Evolutionary conservation across 2,888 invertebrate genomes (phyloP).

Genomic region (Anaspis maculata): DNA sequence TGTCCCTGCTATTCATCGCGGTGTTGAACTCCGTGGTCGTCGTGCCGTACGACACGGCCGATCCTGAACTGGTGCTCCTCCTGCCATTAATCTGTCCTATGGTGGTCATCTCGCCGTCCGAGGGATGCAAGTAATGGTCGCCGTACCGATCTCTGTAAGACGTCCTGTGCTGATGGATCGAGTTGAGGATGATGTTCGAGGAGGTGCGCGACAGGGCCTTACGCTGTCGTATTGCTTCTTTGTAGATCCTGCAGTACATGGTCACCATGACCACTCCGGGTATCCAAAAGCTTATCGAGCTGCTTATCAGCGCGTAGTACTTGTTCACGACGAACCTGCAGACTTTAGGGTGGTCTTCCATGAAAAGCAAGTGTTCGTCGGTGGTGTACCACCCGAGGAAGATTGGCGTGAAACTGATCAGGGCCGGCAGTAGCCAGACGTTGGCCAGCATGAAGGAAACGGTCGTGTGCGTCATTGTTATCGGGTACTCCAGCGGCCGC

Average conservation of each 20-base stretch:
- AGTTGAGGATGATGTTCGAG: conserved; percentile 76
- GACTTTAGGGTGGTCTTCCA: conserved; percentile 58
- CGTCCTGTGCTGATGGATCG: conserved; percentile 73
- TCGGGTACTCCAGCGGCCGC: conserved; percentile 83
- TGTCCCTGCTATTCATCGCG: conserved; percentile 41
- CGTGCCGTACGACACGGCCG: conserved; percentile 45
- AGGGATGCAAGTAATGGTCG: conserved; percentile 52
- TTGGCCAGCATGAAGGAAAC: conserved; percentile 75
- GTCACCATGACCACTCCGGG: conserved; percentile 87
- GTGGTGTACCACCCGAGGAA: conserved; percentile 80
- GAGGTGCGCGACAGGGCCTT: conserved; percentile 79
- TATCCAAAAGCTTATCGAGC: conserved; percentile 88
- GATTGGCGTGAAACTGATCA: conserved; percentile 91
- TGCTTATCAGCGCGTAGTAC: conserved; percentile 80
- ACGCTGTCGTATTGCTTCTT: conserved; percentile 74
- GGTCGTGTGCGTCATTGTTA: conserved; percentile 80
- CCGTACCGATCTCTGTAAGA: conserved; percentile 47
- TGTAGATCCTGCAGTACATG: conserved; percentile 79
- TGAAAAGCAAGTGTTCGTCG: conserved; percentile 48
- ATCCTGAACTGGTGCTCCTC: conserved; percentile 52
- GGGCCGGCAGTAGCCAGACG: conserved; percentile 86
- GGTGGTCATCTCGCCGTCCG: conserved; percentile 48
- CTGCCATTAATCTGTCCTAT: conserved; percentile 51
- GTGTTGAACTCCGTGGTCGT: conserved; percentile 39
- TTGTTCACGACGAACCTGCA: conserved; percentile 81